Base-by-base conservation (phyloP, 2,888 invertebrate genomes). In the Ochropleura plecta region DNA sequence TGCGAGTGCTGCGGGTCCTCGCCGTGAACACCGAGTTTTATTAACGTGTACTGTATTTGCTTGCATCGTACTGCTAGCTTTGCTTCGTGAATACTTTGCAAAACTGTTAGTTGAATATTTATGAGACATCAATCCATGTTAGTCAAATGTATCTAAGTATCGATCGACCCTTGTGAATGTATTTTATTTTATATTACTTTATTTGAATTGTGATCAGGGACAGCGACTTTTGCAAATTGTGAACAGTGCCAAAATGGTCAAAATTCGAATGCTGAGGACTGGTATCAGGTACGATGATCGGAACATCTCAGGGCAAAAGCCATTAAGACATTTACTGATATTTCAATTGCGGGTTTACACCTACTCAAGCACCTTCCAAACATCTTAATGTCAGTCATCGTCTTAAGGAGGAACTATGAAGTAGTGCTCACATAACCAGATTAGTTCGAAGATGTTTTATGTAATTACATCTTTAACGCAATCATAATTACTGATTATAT, bases 21-120 rank as follows among this genome's bases (percentile, higher is more conserved):
- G n/a, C n/a, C n/a, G n/a, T n/a, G n/a, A n/a, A n/a, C n/a, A 75
- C 80, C 76, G 83, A 83, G 87, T 80, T 85, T 75, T 86, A 82
- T 71, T 76, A 73, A 79, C 66, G 75, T 76, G 65, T 71, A 73
- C 75, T 81, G 76, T 70, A 75, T 82, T 81, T 79, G 76, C 67
- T 86, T 76, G 72, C 77, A 81, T 60, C 57, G 64, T 64, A 80
- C 18, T 81, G 57, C 57, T 72, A 42, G 66, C 30, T 20, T 53
- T 63, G 42, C 63, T 57, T 69, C 46, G 40, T 46, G 44, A 79
- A 66, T 79, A 55, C 57, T 42, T 83, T 63, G 49, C 46, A 68
- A 79, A 66, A 53, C 12, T 83, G 44, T n/a, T 55, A 20, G 30
- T 59, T 65, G 44, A 77, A 77, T 64, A 55, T 60, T 44, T 18